These are phyloP conservation scores for Drosophila antonietae DNA, from an alignment of 2,888 invertebrate genomes.

Conservation along the genomic window DNA sequence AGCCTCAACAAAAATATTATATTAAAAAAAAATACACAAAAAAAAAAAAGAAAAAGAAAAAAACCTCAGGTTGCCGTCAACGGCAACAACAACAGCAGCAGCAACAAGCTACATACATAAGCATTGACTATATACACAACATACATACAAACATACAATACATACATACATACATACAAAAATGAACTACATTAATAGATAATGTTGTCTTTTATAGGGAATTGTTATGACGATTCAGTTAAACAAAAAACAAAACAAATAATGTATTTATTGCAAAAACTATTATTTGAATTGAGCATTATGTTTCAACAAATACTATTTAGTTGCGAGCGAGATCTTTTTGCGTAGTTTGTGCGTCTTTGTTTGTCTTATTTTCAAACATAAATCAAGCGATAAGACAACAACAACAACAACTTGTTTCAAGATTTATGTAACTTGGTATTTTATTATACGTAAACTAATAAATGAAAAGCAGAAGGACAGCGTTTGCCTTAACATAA, in stretches of 20 bases:
- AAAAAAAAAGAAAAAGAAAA: conserved; percentile 7
- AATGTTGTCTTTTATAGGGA: conserved; percentile 80
- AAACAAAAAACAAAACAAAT: conserved; percentile 20
- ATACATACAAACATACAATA: conserved; percentile 31
- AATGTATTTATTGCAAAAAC: conserved; percentile 65
- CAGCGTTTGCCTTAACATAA: conserved; percentile 83
- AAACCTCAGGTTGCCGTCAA: conserved; percentile 74
- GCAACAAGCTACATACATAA: conserved; percentile 35
- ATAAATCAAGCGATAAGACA: conserved; percentile 60
- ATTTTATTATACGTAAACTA: conserved; percentile 85
- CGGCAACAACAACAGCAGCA: conserved; percentile 37
- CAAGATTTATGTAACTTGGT: conserved; percentile 82
- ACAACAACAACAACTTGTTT: conserved; percentile 58
- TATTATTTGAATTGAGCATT: conserved; percentile 54
- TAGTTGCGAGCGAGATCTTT: conserved; percentile 69
- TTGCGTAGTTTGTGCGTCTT: conserved; percentile 75
- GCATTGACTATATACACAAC: conserved; percentile 54
- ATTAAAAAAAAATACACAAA: background rate
- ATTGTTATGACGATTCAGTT: conserved; percentile 72
- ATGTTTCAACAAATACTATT: conserved; percentile 52
- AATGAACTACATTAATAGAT: conserved; percentile 64
- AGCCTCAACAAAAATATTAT: conserved; percentile 48
- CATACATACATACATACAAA: conserved; percentile 29
- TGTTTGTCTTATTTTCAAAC: conserved; percentile 65
- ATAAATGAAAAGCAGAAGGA: conserved; percentile 84